These are phyloP conservation scores for Clavelina lepadiformis DNA, from an alignment of 23 tunicate genomes.

Conservation along the genomic window DNA sequence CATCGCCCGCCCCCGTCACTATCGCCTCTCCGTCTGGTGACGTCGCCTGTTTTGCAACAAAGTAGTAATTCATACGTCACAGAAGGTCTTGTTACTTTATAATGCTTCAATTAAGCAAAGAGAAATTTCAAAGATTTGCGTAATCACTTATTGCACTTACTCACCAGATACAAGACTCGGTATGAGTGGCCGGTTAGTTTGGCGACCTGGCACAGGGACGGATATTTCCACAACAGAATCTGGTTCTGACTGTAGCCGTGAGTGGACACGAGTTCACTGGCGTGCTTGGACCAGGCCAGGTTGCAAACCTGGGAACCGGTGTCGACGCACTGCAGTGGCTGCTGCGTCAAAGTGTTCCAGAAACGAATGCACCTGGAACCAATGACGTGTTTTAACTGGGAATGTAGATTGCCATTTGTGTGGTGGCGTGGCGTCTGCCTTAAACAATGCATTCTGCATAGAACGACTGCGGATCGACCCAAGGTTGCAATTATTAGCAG, in stretches of 20 bases:
- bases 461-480: too few relatives aligned
- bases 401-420: too few relatives aligned
- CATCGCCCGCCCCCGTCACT: slow-evolving; percentile 98
- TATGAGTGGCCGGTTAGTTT: slow-evolving; percentile 92
- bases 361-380: slow-evolving; percentile 69
- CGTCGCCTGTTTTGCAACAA: slow-evolving; percentile 50
- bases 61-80: too few relatives aligned
- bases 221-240: slow-evolving; percentile 95
- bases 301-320: slow-evolving; percentile 97
- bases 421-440: too few relatives aligned
- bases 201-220: slow-evolving; percentile 92
- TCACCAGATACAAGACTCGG: slow-evolving; percentile 87
- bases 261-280: slow-evolving; percentile 95
- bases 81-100: too few relatives aligned
- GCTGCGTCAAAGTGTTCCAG: slow-evolving; percentile 94
- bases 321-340: slow-evolving; percentile 89
- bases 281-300: slow-evolving; percentile 97
- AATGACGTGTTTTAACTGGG: not conserved
- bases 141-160: too few relatives aligned
- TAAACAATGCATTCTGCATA: too few relatives aligned
- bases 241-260: slow-evolving; percentile 99
- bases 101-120: too few relatives aligned
- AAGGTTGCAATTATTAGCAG: too few relatives aligned
- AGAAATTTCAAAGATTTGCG: too few relatives aligned
- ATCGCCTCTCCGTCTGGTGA: slow-evolving; percentile 96